phyloP scores from a whole-genome alignment of 2,113 vertebrate species.

The Ovis aries region ARS-UI_Ramb_v3.0 NC_056080.1:2520501-2521000 shows the following conservation, averaged over 20 bases:
- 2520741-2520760: neutral
- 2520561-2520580: too few relatives aligned
- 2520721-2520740: too few relatives aligned
- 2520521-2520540: too few relatives aligned
- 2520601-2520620: too few relatives aligned
- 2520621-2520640: neutral
- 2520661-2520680: neutral
- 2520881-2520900: neutral
- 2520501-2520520: too few relatives aligned
- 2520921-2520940: neutral
- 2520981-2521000: neutral
- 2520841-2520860: neutral
- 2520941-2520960: neutral
- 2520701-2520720: too few relatives aligned
- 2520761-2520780: neutral
- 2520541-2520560: too few relatives aligned
- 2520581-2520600: too few relatives aligned
- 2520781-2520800: neutral
- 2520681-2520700: too few relatives aligned
- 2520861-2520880: neutral
- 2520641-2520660: neutral
- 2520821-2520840: neutral
- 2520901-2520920: neutral
- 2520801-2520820: accelerated
- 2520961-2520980: accelerated